Base-by-base conservation (phyloP, 2,113 vertebrate species). In the Forbesichthys papilliferus region DNA sequence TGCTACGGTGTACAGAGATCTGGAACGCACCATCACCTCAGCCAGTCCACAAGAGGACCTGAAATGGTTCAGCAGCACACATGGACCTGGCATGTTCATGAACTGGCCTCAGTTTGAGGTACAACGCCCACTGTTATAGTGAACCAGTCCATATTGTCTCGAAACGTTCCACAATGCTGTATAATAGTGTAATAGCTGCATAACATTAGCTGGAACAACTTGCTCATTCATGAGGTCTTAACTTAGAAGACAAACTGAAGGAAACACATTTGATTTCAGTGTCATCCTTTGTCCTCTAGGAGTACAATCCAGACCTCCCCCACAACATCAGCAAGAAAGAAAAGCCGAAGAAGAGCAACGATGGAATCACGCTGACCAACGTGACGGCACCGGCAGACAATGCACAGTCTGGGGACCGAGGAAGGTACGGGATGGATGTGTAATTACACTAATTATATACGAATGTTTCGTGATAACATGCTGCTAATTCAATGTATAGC, bases 21-120 rank as follows among this genome's bases (percentile, higher is more conserved):
- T 99, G 88, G 96, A 98, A 90, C 94, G 89, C 80, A 91, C 84
- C 83, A 95, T 99, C 86, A 92, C 91, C 42, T 86, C 93, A 1
- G 94, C 95, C 0, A 96, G 96, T 0, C 91, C 95, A 0, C 94
- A 97, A 81, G 96, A 98, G 5, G 97, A 99, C 51, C 95, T 99
- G n/a, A 93, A 93, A 82, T 98, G 94, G 96, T 99, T 99, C 91
- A 95, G 91, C 77, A 94, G 85, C 85, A 88, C 69, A 80, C 93
- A 94, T 0, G 97, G 97, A 36, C 96, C 96, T 0, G 96, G 93
- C 64, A 99, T 99, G 97, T 93, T 94, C 81, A 98, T 98, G 96
- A 98, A 95, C 86, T 98, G 97, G 97, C 97, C 96, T 33, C 95
- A 96, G 90, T 96, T 99, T 54, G 96, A 99, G 96, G 97, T 99